Evolutionary conservation across 2,797 vertebrate species (phyloP), one percentile per base, ranked within the genome.

Genomic region (Poecilia gillii): DNA sequence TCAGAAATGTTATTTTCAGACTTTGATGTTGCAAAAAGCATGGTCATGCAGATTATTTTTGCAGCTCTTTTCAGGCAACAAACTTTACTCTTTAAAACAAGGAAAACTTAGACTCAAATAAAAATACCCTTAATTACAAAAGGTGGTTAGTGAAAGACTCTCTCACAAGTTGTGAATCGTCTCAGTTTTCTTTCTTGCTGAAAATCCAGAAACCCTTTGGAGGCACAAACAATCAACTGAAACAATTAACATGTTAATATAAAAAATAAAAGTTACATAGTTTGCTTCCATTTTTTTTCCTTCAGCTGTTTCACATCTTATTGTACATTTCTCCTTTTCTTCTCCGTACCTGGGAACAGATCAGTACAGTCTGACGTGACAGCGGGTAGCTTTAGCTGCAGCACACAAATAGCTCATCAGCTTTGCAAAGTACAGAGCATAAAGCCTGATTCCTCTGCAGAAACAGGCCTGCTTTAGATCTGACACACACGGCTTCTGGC

Each of bases 401-500:
- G 49, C 49, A 23, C 41, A 70, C 14, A 51, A 41, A 53, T 23
- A 39, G 28, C 47, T 36, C 31, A 39, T 49, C 11, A 53, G 49
- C 47, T 53, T 33, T 73, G 72, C 23, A 49, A 36, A 74, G 73
- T n/a, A 55, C 28, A 79, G 31, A 71, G n/a, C 18, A 77, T 43
- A 71, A 59, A 78, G 47, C 36, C 82, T 70, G 25, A 68, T 82
- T 86, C 80, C 74, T 84, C 39, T 47, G 57, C 6, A 55, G 83
- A 81, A 73, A 80, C 79, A 77, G 78, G 81, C 73, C 88, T 88
- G 87, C 80, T 90, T 91, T 83, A 87, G 74, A 90, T 90, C 91
- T 82, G 78, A 82, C 85, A 83, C 88, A 84, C 78, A 83, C 71
- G 74, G 85, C 84, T 89, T 82, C 90, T 92, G 79, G 87, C 83